Evolutionary conservation across 2,113 vertebrate species (phyloP).

Genomic region (Vidua chalybeata): DNA sequence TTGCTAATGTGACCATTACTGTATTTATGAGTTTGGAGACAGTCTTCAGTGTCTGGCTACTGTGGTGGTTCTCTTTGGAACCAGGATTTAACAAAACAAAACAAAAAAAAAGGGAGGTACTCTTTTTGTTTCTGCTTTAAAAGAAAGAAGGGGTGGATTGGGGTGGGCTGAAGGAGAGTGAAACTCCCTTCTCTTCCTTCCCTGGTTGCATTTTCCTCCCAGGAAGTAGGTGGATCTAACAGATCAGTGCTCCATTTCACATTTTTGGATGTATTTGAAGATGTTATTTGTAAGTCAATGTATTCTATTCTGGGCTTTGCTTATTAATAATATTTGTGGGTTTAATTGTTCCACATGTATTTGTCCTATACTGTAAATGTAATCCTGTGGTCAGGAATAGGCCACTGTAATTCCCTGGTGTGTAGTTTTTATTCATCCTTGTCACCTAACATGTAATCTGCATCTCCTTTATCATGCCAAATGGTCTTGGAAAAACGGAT

Average conservation of each 20-base stretch:
- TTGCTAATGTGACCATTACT: background rate
- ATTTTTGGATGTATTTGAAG: constrained; percentile 30
- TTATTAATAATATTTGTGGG: constrained; percentile 16
- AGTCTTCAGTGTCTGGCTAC: background rate
- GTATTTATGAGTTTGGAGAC: background rate
- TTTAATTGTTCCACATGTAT: constrained; percentile 28
- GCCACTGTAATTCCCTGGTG: background rate
- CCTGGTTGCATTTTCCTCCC: background rate
- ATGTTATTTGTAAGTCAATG: background rate
- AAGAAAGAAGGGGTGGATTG: background rate
- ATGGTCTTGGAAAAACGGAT: background rate
- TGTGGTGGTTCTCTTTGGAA: constrained; percentile 34
- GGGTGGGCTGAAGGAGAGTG: background rate
- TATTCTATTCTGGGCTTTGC: constrained; percentile 12
- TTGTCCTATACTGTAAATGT: constrained; percentile 31
- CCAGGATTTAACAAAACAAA: background rate
- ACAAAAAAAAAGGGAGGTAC: background rate
- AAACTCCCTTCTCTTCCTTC: background rate
- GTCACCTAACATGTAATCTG: background rate
- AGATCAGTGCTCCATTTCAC: constrained; percentile 50
- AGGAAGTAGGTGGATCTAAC: background rate
- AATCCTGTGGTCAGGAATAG: background rate
- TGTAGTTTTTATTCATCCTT: background rate
- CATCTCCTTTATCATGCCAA: background rate
- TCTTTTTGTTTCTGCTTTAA: constrained; percentile 16